phyloP scores from a whole-genome alignment of 2,888 invertebrate genomes.

The Dione juno region DNA sequence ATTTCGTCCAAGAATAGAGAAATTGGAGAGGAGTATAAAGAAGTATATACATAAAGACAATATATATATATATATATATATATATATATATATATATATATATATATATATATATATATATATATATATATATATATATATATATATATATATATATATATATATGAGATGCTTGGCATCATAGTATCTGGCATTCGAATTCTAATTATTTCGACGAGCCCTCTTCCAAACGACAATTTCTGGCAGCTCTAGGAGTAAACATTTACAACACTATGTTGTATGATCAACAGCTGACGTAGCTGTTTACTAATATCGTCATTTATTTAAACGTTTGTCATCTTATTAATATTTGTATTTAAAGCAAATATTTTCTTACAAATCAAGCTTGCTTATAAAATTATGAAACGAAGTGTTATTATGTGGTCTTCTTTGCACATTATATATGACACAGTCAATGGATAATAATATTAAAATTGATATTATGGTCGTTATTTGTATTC shows the following conservation, averaged over 20 bases:
- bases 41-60: not conserved
- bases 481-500: too few species aligned
- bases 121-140: too few species aligned
- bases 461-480: not conserved
- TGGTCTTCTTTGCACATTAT: not conserved
- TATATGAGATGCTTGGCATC: not conserved
- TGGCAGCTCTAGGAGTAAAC: not conserved
- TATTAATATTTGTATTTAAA: constrained; percentile 12
- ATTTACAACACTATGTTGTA: not conserved
- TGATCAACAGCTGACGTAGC: not conserved
- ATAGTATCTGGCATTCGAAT: not conserved
- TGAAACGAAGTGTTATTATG: not conserved
- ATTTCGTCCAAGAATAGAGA: too few species aligned
- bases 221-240: not conserved
- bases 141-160: not conserved
- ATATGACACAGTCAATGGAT: not conserved
- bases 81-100: too few species aligned
- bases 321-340: too few species aligned
- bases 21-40: not conserved
- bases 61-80: too few species aligned
- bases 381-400: not conserved
- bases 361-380: constrained; percentile 10
- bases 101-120: too few species aligned
- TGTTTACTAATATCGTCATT: not conserved
- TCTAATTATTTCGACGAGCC: not conserved